These are phyloP conservation scores for Euphydryas editha DNA, from an alignment of 2,888 invertebrate genomes.

Conservation along the genomic window DNA sequence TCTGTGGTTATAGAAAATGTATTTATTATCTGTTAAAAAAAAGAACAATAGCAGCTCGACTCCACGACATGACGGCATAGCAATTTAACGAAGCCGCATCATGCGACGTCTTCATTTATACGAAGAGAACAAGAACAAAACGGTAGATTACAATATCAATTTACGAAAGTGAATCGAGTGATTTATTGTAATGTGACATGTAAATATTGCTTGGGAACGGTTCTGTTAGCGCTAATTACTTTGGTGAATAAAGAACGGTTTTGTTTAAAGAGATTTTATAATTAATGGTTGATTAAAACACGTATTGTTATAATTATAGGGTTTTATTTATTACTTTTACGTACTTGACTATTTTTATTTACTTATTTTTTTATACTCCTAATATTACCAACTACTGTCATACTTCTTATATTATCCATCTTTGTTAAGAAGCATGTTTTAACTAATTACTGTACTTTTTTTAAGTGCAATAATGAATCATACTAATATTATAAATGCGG, in stretches of 20 bases:
- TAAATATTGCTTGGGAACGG: slow-evolving; percentile 58
- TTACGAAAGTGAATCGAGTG: slow-evolving; percentile 81
- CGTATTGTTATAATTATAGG: background rate
- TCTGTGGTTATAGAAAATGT: no score
- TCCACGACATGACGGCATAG: slow-evolving; percentile 60
- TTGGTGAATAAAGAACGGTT: slow-evolving; percentile 16
- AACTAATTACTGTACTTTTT: no score
- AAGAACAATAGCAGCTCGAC: slow-evolving; percentile 47
- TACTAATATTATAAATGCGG: no score
- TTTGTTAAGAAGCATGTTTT: no score
- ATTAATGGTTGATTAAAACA: background rate
- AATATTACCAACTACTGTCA: background rate
- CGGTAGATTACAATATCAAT: slow-evolving; percentile 82
- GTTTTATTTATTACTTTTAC: no score
- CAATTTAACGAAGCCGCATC: slow-evolving; percentile 82
- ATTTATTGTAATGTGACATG: slow-evolving; percentile 76
- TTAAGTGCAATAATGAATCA: no score
- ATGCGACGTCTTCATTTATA: slow-evolving; percentile 80
- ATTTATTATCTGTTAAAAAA: slow-evolving; percentile 4
- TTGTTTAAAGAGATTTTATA: background rate
- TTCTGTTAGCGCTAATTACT: slow-evolving; percentile 42
- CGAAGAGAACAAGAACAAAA: slow-evolving; percentile 73
- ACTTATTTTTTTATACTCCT: background rate
- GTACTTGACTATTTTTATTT: no score
- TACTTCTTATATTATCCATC: no score